phyloP scores from a whole-genome alignment of 2,113 vertebrate species.

The Nibea coibor region DNA sequence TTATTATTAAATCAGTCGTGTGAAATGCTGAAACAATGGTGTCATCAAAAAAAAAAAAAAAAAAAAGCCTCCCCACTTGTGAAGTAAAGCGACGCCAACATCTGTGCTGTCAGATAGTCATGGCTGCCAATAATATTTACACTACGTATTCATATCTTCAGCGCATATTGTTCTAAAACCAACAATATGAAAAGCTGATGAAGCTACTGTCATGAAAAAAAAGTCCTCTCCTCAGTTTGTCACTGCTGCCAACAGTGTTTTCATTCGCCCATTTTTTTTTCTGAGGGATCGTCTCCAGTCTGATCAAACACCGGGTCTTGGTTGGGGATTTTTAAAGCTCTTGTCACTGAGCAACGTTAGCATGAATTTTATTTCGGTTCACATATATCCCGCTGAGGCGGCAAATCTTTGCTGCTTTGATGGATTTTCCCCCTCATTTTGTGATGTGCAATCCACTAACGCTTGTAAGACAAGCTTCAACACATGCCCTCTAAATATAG shows the following conservation, averaged over 20 bases:
- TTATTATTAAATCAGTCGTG: slow-evolving; percentile 67
- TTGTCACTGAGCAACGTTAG: slow-evolving; percentile 59
- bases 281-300: slow-evolving; percentile 54
- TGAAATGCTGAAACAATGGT: slow-evolving; percentile 64
- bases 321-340: slow-evolving; percentile 62
- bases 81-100: slow-evolving; percentile 56
- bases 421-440: slow-evolving; percentile 56
- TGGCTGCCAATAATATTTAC: slow-evolving; percentile 71
- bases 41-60: slow-evolving; percentile 56
- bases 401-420: slow-evolving; percentile 68
- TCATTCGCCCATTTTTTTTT: slow-evolving; percentile 39
- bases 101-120: slow-evolving; percentile 71
- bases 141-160: slow-evolving; percentile 53
- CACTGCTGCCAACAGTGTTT: slow-evolving; percentile 62
- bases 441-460: slow-evolving; percentile 51
- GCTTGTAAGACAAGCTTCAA: slow-evolving; percentile 60
- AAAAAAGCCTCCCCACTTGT: slow-evolving; percentile 29
- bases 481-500: slow-evolving; percentile 65
- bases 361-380: slow-evolving; percentile 57
- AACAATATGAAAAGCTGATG: slow-evolving; percentile 67
- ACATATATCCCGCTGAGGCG: slow-evolving; percentile 61
- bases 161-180: slow-evolving; percentile 60
- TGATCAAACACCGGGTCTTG: slow-evolving; percentile 67
- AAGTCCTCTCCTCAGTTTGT: slow-evolving; percentile 40
- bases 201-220: slow-evolving; percentile 55